Evolutionary conservation across 2,797 vertebrate genomes (phyloP).

Genomic region (Alauda arvensis): DNA sequence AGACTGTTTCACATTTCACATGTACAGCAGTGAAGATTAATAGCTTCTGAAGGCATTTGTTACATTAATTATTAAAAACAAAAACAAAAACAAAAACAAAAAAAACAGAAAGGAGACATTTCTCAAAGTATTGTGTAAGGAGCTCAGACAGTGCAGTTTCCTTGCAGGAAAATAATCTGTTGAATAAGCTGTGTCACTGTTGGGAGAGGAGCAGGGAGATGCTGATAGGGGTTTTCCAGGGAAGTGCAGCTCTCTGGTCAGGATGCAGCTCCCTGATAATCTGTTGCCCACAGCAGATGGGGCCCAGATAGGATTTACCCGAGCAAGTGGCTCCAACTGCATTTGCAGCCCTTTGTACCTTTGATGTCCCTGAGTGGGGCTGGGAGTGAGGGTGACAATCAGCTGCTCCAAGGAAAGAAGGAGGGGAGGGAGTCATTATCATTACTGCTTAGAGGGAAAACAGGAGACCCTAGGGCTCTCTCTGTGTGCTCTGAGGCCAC

Average conservation of each 20-base stretch:
- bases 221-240: constrained; percentile 12
- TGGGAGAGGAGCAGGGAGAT: constrained; percentile 3
- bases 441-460: not conserved
- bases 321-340: not conserved
- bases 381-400: not conserved
- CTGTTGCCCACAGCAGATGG: not conserved
- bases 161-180: not conserved
- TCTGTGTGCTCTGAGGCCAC: not conserved
- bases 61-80: constrained; percentile 38
- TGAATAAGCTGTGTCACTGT: not conserved
- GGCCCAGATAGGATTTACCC: not conserved
- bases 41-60: not conserved
- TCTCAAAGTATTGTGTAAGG: constrained; percentile 5
- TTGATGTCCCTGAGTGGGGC: not conserved
- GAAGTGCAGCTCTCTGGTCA: not conserved
- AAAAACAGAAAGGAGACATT: not conserved
- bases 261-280: constrained; percentile 25
- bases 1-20: not conserved
- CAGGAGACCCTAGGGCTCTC: not conserved
- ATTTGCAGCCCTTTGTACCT: not conserved
- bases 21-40: constrained; percentile 8
- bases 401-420: not conserved
- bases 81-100: no score
- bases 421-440: not conserved
- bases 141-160: not conserved